A percentile compares a stretch with the other conserved stretches of the same genome.
These are phyloP conservation scores for Venturia canescens DNA, from an alignment of 1,140 invertebrate species.

Conservation along the genomic window DNA sequence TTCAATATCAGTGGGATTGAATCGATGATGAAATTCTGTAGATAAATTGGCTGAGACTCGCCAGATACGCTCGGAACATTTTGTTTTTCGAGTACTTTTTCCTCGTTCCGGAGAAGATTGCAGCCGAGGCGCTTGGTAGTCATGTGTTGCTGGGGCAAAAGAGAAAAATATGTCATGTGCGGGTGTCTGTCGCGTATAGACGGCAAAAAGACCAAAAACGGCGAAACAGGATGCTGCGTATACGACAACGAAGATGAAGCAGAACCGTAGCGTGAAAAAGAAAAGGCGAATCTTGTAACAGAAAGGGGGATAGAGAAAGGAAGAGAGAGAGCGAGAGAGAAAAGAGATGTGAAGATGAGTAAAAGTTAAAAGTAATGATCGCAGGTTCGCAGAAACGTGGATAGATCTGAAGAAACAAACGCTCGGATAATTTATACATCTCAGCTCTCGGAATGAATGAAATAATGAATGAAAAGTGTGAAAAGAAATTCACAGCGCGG, in stretches of 20 bases:
- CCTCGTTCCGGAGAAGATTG: not conserved
- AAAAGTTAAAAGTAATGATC: constrained; percentile 6
- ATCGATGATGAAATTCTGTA: too few relatives aligned
- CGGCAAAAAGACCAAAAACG: constrained; percentile 39
- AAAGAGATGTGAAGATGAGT: constrained; percentile 6
- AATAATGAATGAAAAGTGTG: constrained; percentile 36
- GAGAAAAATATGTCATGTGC: constrained; percentile 1
- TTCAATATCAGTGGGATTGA: too few relatives aligned
- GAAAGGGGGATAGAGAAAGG: constrained; percentile 19
- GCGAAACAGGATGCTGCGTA: constrained; percentile 67
- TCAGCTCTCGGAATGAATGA: constrained; percentile 24
- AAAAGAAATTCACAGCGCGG: constrained; percentile 1
- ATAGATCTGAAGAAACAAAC: constrained; percentile 30
- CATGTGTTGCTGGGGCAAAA: constrained; percentile 57
- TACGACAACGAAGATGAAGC: constrained; percentile 53
- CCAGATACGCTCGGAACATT: not conserved
- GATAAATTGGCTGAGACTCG: too few relatives aligned
- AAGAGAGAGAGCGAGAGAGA: constrained; percentile 1
- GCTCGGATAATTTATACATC: constrained; percentile 15
- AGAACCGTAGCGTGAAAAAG: constrained; percentile 53
- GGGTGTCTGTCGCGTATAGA: constrained; percentile 13
- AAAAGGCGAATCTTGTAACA: constrained; percentile 45
- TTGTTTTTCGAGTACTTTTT: not conserved
- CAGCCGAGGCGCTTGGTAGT: constrained; percentile 50
- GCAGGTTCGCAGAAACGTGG: not conserved